Base-by-base conservation (phyloP, 2,888 invertebrate species). In the Adelognathus sp. region DNA sequence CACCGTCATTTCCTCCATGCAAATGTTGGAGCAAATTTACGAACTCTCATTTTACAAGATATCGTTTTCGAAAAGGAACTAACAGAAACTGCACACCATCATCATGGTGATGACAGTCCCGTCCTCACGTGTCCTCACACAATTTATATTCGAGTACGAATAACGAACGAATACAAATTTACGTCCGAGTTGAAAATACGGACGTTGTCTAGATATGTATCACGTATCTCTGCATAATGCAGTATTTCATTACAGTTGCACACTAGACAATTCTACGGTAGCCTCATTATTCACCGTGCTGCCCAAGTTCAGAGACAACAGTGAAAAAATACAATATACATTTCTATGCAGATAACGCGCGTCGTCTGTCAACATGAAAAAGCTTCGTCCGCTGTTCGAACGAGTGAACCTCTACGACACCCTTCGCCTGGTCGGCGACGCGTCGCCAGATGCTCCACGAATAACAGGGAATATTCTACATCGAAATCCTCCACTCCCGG, bases 361-460 rank as follows among this genome's bases (percentile, higher is more conserved):
- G 11, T 11, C 61, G 41, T 6, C 61, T 29, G 71, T 71, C 61
- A 61, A 52, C 71, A 52, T 29, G 58, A 46, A 36, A 58, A 61
- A 71, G 70, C 61, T 46, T 71, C 70, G 36, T 71, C 16, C 24
- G 36, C 56, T 11, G 24, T 5, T 16, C n/a, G n/a, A 14, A 41
- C 36, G 41, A 54, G 50, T 46, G 31, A 39, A 52, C 52, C 33
- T 63, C 27, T 69, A n/a, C 29, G 44, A 14, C 44, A 11, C 39
- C 61, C 50, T 61, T 18, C 7, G 14, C 29, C 52, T 24, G 18
- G 2, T n/a, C 6, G 3, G 21, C 27, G 44, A 21, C 56, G 44
- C 29, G 14, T 31, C 56, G 61, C 44, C 71, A 71, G 71, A 71
- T 63, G 71, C 71, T 31, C 7, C 71, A 54, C 52, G 41, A 63